Conservation (phyloP, 2,888 invertebrate species). For the Pogonocherus hispidulus region DNA sequence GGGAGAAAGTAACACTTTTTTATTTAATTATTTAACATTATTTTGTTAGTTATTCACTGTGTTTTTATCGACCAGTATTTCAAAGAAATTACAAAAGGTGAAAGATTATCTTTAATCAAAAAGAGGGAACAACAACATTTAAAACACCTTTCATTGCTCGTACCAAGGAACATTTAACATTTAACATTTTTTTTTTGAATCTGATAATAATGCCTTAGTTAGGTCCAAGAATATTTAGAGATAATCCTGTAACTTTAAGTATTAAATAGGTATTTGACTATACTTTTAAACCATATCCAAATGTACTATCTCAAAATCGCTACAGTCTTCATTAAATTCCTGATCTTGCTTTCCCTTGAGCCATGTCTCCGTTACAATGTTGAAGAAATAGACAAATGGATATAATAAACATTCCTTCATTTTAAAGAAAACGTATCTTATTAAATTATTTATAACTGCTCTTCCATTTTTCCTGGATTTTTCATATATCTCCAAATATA, state of each 20-base stretch:
- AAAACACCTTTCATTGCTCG: too few relatives aligned
- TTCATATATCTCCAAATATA: slow-evolving; percentile 1
- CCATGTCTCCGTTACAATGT: background rate
- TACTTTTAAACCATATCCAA: slow-evolving; percentile 22
- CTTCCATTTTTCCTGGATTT: background rate
- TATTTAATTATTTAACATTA: background rate
- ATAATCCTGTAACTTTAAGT: slow-evolving; percentile 1
- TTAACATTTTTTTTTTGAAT: background rate
- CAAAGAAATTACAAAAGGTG: slow-evolving; percentile 8
- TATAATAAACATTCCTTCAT: background rate
- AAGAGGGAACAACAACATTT: too few relatives aligned
- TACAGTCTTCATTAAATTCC: slow-evolving; percentile 2
- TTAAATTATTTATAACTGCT: background rate
- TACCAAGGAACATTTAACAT: too few relatives aligned
- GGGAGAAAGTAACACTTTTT: too few relatives aligned
- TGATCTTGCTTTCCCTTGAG: too few relatives aligned
- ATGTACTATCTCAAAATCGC: slow-evolving; percentile 16
- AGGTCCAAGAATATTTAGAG: background rate
- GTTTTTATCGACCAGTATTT: slow-evolving; percentile 6
- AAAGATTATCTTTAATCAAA: background rate
- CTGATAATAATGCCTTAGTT: background rate
- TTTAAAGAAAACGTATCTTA: too few relatives aligned
- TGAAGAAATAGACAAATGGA: slow-evolving; percentile 4
- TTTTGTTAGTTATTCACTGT: background rate
- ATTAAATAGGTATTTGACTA: background rate